Base-by-base conservation (phyloP, 2,888 invertebrate species). In the Hypomecis atomaria region DNA sequence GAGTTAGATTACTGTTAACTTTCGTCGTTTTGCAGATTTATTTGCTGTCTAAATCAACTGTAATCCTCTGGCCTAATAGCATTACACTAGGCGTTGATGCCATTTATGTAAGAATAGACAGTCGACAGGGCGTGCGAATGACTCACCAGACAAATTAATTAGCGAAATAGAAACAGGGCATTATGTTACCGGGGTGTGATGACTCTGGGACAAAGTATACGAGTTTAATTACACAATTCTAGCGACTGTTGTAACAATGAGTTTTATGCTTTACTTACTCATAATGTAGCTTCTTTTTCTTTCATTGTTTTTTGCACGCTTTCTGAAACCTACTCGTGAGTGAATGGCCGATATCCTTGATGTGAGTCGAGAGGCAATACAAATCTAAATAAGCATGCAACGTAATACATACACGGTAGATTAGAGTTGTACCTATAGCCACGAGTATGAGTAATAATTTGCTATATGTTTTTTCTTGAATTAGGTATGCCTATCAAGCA, bases 101-200 rank as follows among this genome's bases (percentile, higher is more conserved):
- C 71, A 79, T 83, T 84, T 75, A 59, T 59, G 50, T 37, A 43
- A 42, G 42, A 56, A 52, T 52, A 63, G 71, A 76, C 65, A 67
- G 75, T 71, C 65, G 42, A 73, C 72, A 65, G 56, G 76, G 86
- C 70, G 85, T 77, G 79, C 72, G 71, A 70, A 71, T 74, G 87
- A 76, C 82, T 81, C 85, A 78, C 57, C 82, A 79, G 72, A 70
- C 79, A 78, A 86, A 84, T 84, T 87, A 85, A 88, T 88, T 87
- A 86, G 78, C 64, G 76, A 83, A 84, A 81, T 83, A 75, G 84
- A 77, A 67, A 62, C 52, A 47, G 10, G 44, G 53, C 49, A 23
- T 64, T 45, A 40, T 50, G 45, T 59, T 59, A 50, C 59, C 38
- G 49, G 50, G 40, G 38, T 59, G 54, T 42, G 43, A 54, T 50